Evolutionary conservation across 2,797 vertebrate genomes (phyloP).

Genomic region (Tachyglossus aculeatus): DNA sequence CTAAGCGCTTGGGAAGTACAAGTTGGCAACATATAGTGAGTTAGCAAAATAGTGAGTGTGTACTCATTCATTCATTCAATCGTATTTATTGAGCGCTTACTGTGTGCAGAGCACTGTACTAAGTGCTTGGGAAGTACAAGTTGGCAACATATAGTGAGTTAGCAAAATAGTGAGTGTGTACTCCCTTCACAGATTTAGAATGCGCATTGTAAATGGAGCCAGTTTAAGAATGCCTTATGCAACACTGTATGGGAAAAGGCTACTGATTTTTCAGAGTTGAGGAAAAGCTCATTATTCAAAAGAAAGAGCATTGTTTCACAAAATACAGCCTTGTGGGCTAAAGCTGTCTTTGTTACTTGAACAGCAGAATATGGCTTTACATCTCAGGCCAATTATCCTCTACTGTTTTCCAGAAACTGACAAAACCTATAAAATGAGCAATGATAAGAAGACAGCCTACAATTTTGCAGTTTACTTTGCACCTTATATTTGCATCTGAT

Average conservation of each 20-base stretch:
- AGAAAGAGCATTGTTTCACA: conserved; percentile 49
- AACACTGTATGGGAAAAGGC: background rate
- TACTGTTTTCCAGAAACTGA: conserved; percentile 50
- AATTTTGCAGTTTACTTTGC: conserved; percentile 43
- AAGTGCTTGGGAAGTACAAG: too few relatives aligned
- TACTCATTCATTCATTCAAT: too few relatives aligned
- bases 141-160: too few relatives aligned
- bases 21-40: too few relatives aligned
- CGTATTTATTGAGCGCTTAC: too few relatives aligned
- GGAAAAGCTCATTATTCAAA: conserved; percentile 52
- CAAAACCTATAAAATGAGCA: conserved; percentile 38
- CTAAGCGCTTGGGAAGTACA: too few relatives aligned
- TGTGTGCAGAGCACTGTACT: too few relatives aligned
- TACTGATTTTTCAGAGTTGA: conserved; percentile 4
- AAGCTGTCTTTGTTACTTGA: conserved; percentile 58
- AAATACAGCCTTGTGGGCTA: conserved; percentile 53
- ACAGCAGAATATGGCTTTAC: conserved; percentile 54
- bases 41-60: too few relatives aligned
- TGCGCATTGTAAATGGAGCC: conserved; percentile 37
- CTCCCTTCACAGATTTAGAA: background rate
- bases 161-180: conserved; percentile 12
- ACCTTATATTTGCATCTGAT: conserved; percentile 52
- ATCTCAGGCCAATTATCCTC: conserved; percentile 61
- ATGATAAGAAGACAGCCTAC: conserved; percentile 18
- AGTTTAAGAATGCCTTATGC: conserved; percentile 38